A percentile compares a stretch with the other conserved stretches of the same genome.
Conservation (phyloP, 2,888 invertebrate genomes). For the Mylabris sibirica region DNA sequence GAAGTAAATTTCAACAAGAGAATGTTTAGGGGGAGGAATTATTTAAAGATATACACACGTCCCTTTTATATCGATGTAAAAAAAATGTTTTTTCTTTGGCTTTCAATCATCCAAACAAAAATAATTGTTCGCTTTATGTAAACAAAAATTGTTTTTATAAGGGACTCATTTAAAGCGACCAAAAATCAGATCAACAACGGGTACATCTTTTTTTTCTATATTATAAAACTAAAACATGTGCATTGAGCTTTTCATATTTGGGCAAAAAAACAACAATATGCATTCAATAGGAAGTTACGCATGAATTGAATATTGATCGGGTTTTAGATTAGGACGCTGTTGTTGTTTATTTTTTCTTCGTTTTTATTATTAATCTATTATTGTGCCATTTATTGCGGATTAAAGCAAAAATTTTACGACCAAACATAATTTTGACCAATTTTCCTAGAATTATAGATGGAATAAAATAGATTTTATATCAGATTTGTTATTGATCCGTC, state of each 20-base stretch:
- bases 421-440: conserved; percentile 10
- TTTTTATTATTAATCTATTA: background rate
- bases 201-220: conserved; percentile 22
- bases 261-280: conserved; percentile 20
- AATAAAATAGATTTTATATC: background rate
- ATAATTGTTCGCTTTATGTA: background rate
- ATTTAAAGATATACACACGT: background rate
- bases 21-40: background rate
- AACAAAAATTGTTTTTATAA: background rate
- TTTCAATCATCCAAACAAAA: background rate
- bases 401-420: conserved; percentile 24
- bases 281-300: conserved; percentile 27
- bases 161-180: background rate
- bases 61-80: background rate
- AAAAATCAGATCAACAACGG: conserved; percentile 29
- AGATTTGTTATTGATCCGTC: background rate
- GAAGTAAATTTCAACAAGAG: background rate
- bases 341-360: conserved; percentile 16
- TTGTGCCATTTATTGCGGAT: conserved; percentile 34
- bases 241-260: conserved; percentile 20
- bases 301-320: conserved; percentile 31
- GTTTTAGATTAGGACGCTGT: conserved; percentile 10
- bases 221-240: conserved; percentile 6
- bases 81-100: background rate
- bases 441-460: background rate